A percentile compares a stretch with the other conserved stretches of the same genome.
phyloP scores from a whole-genome alignment of 2,888 invertebrate genomes.

The Rhagophthalmus giganteus region DNA sequence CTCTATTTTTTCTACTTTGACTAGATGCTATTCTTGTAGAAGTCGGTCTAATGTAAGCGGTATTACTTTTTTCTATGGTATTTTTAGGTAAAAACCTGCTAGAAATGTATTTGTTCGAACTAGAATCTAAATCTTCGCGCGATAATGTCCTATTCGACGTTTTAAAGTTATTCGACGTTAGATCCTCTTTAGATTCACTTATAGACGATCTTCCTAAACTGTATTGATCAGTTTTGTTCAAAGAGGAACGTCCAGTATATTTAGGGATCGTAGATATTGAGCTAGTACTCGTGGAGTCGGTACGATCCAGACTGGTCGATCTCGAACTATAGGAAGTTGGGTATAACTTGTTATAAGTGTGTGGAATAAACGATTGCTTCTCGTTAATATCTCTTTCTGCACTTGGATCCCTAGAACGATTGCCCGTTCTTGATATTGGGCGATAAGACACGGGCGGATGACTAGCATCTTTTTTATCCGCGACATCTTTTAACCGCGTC shows the following conservation, averaged over 20 bases:
- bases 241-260: constrained; percentile 43
- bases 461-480: constrained; percentile 39
- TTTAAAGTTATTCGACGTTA: constrained; percentile 28
- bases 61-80: constrained; percentile 52
- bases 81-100: constrained; percentile 55
- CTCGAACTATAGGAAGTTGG: constrained; percentile 57
- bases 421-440: constrained; percentile 44
- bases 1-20: constrained; percentile 51
- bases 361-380: constrained; percentile 39
- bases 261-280: constrained; percentile 45
- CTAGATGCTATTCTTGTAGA: constrained; percentile 37
- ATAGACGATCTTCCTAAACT: constrained; percentile 38
- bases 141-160: constrained; percentile 40
- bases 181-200: constrained; percentile 40
- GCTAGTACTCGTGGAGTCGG: constrained; percentile 41
- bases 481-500: constrained; percentile 36
- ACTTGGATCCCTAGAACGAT: constrained; percentile 61
- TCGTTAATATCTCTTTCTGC: constrained; percentile 58
- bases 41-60: constrained; percentile 51
- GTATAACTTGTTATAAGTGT: constrained; percentile 52
- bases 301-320: constrained; percentile 48
- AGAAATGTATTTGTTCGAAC: constrained; percentile 52
- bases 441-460: constrained; percentile 59
- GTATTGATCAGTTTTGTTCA: constrained; percentile 42
- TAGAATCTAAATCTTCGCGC: constrained; percentile 46